These are phyloP conservation scores for Ariopsis seemanni DNA, from an alignment of 2,113 vertebrate genomes.

Conservation along the genomic window DNA sequence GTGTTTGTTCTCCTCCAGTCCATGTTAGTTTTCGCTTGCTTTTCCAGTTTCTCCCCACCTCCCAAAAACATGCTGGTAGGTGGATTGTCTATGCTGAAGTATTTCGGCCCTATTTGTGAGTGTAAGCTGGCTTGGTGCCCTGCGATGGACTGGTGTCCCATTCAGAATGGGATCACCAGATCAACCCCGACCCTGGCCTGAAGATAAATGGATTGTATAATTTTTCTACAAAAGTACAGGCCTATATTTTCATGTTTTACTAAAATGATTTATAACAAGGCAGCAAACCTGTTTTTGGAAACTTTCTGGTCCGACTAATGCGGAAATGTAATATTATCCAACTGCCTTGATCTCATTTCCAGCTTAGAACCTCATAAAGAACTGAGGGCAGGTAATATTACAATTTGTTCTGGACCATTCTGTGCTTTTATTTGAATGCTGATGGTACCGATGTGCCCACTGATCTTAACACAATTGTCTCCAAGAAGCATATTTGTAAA, in stretches of 20 bases:
- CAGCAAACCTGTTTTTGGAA: neutral
- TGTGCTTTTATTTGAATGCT: slow-evolving; percentile 2
- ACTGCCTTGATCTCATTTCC: neutral
- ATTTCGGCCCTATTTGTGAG: neutral
- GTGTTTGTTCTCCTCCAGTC: neutral
- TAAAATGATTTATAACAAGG: neutral
- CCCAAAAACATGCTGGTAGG: neutral
- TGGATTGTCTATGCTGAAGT: neutral
- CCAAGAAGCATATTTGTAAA: neutral
- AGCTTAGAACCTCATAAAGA: slow-evolving; percentile 2
- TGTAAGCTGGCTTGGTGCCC: neutral
- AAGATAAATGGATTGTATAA: neutral
- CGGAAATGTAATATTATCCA: neutral
- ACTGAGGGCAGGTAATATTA: neutral
- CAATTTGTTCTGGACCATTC: neutral
- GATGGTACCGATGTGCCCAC: neutral
- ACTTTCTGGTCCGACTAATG: neutral
- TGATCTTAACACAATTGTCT: neutral
- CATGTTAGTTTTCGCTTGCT: neutral
- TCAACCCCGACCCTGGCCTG: neutral
- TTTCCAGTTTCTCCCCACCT: neutral
- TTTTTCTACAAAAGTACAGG: too few relatives aligned
- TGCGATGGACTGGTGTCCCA: neutral
- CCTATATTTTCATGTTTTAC: neutral
- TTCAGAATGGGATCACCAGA: neutral